Conservation (phyloP, 1,140 invertebrate genomes). For the Euschistus heros region DNA sequence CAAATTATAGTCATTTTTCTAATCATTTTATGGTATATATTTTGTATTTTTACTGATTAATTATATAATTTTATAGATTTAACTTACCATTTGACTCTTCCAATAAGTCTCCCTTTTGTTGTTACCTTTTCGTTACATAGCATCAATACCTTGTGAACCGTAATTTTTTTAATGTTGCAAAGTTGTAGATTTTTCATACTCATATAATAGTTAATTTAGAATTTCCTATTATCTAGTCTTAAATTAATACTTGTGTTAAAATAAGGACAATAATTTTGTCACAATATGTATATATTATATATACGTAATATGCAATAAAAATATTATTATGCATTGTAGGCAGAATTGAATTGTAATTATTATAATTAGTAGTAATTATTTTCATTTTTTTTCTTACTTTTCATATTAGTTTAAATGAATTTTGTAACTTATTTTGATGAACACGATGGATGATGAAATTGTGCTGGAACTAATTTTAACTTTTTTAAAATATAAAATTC, state of each 20-base stretch:
- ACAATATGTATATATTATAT: constrained; percentile 12
- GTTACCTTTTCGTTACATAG: constrained; percentile 1
- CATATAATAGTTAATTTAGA: constrained; percentile 9
- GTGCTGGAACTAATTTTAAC: too few relatives aligned
- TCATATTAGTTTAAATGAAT: too few relatives aligned
- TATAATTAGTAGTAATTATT: too few relatives aligned
- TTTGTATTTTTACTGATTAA: constrained; percentile 10
- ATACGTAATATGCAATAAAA: constrained; percentile 6
- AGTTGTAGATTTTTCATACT: constrained; percentile 13
- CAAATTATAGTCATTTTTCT: constrained; percentile 6
- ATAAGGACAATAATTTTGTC: constrained; percentile 18
- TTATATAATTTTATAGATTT: constrained; percentile 7
- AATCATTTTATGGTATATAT: not conserved
- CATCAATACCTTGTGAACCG: not conserved
- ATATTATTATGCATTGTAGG: not conserved
- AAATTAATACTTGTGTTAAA: constrained; percentile 18
- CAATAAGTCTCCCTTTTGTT: constrained; percentile 5
- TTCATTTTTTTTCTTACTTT: too few relatives aligned
- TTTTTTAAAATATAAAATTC: too few relatives aligned
- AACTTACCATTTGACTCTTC: constrained; percentile 4
- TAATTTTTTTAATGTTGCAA: not conserved
- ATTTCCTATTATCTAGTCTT: constrained; percentile 18
- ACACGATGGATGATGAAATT: too few relatives aligned
- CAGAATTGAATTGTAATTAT: too few relatives aligned
- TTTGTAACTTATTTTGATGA: too few relatives aligned